Conservation (phyloP, 2,797 vertebrate species). For the Intellagama lesueurii region DNA sequence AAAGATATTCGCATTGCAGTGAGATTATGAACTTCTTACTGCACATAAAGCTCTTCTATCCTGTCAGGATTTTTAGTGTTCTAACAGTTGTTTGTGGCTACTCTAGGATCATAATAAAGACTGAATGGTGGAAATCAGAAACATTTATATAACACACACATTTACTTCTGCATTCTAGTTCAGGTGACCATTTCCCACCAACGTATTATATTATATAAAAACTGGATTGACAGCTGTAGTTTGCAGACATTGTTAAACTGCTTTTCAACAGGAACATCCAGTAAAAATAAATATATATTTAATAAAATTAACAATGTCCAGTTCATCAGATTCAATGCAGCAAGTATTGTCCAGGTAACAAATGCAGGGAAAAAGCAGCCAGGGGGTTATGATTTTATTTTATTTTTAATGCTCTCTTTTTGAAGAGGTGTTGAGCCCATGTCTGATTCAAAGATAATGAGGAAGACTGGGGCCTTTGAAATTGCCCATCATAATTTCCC, state of each 20-base stretch:
- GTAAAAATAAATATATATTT: accelerated
- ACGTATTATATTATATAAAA: slow-evolving; percentile 44
- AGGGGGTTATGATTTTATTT: too few relatives aligned
- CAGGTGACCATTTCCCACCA: slow-evolving; percentile 72
- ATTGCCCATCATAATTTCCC: too few relatives aligned
- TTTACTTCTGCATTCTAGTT: slow-evolving; percentile 62
- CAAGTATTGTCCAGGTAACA: neutral
- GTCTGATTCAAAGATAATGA: too few relatives aligned
- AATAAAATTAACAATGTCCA: neutral
- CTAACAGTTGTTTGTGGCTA: too few relatives aligned
- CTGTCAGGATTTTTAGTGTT: too few relatives aligned
- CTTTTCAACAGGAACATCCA: accelerated
- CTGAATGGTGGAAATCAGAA: slow-evolving; percentile 10
- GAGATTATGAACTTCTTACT: too few relatives aligned
- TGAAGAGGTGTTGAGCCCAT: too few relatives aligned
- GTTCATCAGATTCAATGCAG: neutral
- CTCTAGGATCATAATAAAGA: too few relatives aligned
- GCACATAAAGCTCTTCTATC: too few relatives aligned
- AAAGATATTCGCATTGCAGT: too few relatives aligned
- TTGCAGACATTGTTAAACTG: neutral
- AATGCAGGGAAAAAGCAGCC: neutral
- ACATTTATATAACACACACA: slow-evolving; percentile 11
- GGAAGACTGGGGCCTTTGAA: too few relatives aligned
- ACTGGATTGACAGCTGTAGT: slow-evolving; percentile 37
- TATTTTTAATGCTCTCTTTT: too few relatives aligned